Conservation (phyloP, 2,797 vertebrate genomes). For the Sebastiscus albofasciatus region DNA sequence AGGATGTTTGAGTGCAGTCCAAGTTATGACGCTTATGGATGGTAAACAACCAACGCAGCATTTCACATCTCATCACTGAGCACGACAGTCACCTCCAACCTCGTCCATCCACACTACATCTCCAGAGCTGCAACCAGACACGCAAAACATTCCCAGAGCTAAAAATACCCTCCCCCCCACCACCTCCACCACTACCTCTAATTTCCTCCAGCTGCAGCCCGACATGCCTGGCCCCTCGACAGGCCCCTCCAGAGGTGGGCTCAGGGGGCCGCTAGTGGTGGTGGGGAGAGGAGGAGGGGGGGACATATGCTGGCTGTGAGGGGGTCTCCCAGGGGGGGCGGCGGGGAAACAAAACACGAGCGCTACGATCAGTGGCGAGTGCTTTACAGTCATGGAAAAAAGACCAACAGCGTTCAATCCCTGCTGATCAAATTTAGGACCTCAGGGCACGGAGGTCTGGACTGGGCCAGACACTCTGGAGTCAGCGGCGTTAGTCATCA, state of each 20-base stretch:
- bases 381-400: conserved; percentile 64
- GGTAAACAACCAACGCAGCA: conserved; percentile 17
- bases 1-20: neutral
- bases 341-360: conserved; percentile 46
- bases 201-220: conserved; percentile 79
- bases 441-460: conserved; percentile 42
- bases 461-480: conserved; percentile 66
- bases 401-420: conserved; percentile 56
- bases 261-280: conserved; percentile 17
- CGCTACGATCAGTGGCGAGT: conserved; percentile 7
- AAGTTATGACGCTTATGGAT: too few relatives aligned
- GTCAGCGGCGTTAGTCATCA: conserved; percentile 59
- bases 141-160: conserved; percentile 71
- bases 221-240: conserved; percentile 29
- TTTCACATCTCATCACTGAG: conserved; percentile 43
- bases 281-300: neutral
- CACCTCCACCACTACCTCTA: conserved; percentile 58
- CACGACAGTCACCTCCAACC: conserved; percentile 53
- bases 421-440: conserved; percentile 62
- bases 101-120: conserved; percentile 51
- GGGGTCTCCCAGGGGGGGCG: conserved; percentile 32
- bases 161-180: conserved; percentile 71
- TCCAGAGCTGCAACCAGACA: conserved; percentile 61
- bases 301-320: conserved; percentile 24
- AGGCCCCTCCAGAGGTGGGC: conserved; percentile 62